A percentile compares a stretch with the other conserved stretches of the same genome.
These are phyloP conservation scores for Phymorhynchus buccinoides DNA, from an alignment of 1,140 invertebrate genomes.

Conservation along the genomic window DNA sequence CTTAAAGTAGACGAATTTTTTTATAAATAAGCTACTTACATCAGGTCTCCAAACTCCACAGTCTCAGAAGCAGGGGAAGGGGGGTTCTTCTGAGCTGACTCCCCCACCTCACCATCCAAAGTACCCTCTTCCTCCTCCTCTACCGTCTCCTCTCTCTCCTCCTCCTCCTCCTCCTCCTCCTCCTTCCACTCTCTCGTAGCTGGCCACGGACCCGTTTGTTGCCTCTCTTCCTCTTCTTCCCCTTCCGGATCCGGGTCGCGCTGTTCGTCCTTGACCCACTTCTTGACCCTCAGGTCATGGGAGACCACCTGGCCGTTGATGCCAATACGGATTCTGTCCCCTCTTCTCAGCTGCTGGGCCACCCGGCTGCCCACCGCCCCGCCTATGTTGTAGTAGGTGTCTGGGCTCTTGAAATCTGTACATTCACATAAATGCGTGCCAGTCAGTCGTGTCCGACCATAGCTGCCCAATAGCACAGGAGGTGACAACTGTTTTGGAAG, in stretches of 20 bases:
- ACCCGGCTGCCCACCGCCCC: slow-evolving; percentile 64
- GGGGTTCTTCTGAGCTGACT: neutral
- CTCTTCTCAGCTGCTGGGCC: slow-evolving; percentile 64
- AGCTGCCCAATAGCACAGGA: too few relatives aligned
- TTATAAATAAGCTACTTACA: neutral
- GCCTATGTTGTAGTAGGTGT: slow-evolving; percentile 67
- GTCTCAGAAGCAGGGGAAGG: neutral
- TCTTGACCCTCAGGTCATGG: slow-evolving; percentile 59
- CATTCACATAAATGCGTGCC: too few relatives aligned
- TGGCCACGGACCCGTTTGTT: too few relatives aligned
- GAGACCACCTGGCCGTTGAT: slow-evolving; percentile 64
- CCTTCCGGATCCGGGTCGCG: neutral
- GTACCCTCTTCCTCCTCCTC: neutral
- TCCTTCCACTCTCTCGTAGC: too few relatives aligned
- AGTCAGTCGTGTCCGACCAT: too few relatives aligned
- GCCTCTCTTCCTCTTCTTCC: neutral
- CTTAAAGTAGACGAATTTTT: too few relatives aligned
- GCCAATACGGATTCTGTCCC: slow-evolving; percentile 66
- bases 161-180: neutral
- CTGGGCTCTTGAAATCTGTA: slow-evolving; percentile 54
- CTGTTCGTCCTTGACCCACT: slow-evolving; percentile 43
- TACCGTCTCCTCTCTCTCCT: neutral
- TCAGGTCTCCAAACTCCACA: neutral
- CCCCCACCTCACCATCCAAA: neutral
- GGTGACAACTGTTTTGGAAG: too few relatives aligned